Evolutionary conservation across 2,888 invertebrate genomes (phyloP).

Genomic region (Acronicta leporina): DNA sequence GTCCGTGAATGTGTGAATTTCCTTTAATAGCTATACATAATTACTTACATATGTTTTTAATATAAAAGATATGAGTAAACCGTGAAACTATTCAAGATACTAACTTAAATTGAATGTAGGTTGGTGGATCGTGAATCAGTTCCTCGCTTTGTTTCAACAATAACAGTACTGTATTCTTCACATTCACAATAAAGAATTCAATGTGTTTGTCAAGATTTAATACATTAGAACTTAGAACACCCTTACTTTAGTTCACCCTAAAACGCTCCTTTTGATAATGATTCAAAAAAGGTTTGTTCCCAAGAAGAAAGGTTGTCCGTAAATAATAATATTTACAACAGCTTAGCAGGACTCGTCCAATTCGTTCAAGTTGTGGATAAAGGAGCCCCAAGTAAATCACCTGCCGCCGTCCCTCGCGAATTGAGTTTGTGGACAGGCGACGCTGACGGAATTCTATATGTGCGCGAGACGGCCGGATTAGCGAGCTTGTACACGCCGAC

Average conservation of each 20-base stretch:
- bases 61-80: too few relatives aligned
- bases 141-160: too few relatives aligned
- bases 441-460: not conserved
- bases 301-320: constrained; percentile 26
- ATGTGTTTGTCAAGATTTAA: too few relatives aligned
- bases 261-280: constrained; percentile 20
- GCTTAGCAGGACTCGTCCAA: constrained; percentile 23
- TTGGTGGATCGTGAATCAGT: too few relatives aligned
- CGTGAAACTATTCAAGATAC: too few relatives aligned
- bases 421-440: not conserved
- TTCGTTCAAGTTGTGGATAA: constrained; percentile 24
- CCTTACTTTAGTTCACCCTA: constrained; percentile 1
- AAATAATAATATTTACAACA: constrained; percentile 43
- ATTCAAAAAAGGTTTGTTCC: constrained; percentile 34
- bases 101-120: too few relatives aligned
- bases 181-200: too few relatives aligned
- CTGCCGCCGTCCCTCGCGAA: constrained; percentile 13
- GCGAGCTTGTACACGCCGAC: not conserved
- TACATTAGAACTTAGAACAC: constrained; percentile 2
- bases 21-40: too few relatives aligned
- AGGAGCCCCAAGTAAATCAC: constrained; percentile 30
- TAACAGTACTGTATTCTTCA: too few relatives aligned
- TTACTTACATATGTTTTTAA: too few relatives aligned
- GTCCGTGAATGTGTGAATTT: too few relatives aligned
- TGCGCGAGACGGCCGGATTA: constrained; percentile 11